These are phyloP conservation scores for Epiblema foenella DNA, from an alignment of 2,888 invertebrate species.

Conservation along the genomic window DNA sequence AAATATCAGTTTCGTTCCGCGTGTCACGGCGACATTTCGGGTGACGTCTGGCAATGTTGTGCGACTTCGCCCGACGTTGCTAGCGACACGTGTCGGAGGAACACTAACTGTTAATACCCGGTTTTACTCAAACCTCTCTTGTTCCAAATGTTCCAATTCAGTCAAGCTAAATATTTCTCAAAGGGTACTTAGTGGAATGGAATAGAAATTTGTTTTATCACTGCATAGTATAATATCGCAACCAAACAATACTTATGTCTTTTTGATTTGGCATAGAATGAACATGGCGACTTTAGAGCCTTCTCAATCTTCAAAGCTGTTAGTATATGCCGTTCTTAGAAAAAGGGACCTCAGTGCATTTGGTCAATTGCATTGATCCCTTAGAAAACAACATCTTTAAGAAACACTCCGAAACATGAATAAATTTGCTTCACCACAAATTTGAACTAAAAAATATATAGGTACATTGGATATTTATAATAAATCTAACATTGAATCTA, in stretches of 20 bases:
- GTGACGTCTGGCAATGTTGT: no score
- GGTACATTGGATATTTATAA: background rate
- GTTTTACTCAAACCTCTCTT: no score
- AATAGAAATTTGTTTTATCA: conserved; percentile 24
- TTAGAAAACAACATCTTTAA: no score
- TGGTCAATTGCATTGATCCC: no score
- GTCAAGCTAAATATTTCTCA: background rate
- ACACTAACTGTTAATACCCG: no score
- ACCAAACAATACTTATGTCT: conserved; percentile 26
- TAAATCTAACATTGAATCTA: conserved; percentile 43
- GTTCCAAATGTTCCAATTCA: background rate
- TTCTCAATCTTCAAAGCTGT: background rate
- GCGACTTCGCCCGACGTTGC: no score
- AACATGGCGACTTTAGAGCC: background rate
- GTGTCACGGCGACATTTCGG: no score
- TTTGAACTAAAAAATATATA: background rate
- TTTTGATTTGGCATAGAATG: background rate
- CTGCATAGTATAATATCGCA: conserved; percentile 20
- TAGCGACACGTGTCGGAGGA: no score
- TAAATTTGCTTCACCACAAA: background rate
- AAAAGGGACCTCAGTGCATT: no score
- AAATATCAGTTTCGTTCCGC: no score
- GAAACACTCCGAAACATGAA: background rate
- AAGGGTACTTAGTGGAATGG: conserved; percentile 27
- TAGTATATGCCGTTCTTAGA: no score